Evolutionary conservation across 2,888 invertebrate species (phyloP), one percentile per base, ranked within the genome.

Genomic region (Augochlorella aurata): DNA sequence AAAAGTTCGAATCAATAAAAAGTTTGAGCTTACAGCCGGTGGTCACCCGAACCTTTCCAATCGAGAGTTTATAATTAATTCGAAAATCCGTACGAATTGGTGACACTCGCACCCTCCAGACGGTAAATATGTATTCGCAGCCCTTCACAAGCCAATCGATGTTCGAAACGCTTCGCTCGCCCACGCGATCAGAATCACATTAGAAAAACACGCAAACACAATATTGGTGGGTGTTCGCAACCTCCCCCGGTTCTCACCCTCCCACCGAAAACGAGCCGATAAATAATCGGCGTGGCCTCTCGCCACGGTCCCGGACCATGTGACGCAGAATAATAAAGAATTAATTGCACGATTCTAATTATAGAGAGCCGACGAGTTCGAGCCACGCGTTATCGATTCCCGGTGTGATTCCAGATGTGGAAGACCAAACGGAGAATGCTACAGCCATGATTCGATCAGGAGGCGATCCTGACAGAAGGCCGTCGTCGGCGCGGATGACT

Each of bases 371-470:
- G 38, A 38, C 38, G 10, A 44, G 29, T 63, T 38, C 18, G 0
- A 1, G 38, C 38, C 24, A 47, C 18, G 8, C 16, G 5, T n/a
- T 45, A 77, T 78, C n/a, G 78, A 63, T 65, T 65, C 7, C 14
- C 21, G 38, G 38, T 38, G 4, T 74, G 54, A 18, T 77, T 73
- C 16, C 63, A 86, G 84, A 77, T 79, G 73, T 24, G 68, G 70
- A 52, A 52, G 73, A 76, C 44, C 67, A 79, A 72, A 47, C 45
- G 77, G 67, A 90, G 85, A 87, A 91, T 90, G 91, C 89, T 84
- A 86, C 82, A 90, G 87, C 83, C 88, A 92, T 91, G 92, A 88
- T 84, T 83, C 87, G 87, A 85, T 77, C 81, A 82, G 87, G 76
- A 84, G 88, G 86, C 72, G 86, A 87, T 81, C 73, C 78, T 63